These are phyloP conservation scores for Macheiramphus alcinus DNA, from an alignment of 2,113 vertebrate species.

Conservation along the genomic window DNA sequence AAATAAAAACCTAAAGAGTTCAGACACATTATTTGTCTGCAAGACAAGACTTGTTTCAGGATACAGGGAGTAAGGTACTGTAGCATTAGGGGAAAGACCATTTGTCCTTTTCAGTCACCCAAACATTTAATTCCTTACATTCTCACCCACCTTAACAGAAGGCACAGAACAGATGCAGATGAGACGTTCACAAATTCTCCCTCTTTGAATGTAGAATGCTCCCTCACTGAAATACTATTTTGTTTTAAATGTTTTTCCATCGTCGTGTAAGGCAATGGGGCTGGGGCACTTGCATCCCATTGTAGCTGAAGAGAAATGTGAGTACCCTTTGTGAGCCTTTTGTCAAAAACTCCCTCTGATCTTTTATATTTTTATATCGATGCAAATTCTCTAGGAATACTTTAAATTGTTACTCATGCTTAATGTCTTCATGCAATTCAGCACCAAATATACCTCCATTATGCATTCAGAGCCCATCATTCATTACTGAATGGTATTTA, in stretches of 20 bases:
- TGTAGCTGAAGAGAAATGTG: not conserved
- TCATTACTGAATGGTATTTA: conserved; percentile 1
- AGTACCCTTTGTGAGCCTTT: not conserved
- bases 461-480: not conserved
- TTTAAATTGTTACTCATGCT: not conserved
- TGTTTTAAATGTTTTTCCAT: not conserved
- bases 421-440: not conserved
- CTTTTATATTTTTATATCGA: not conserved
- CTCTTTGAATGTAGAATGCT: not conserved
- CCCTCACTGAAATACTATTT: not conserved
- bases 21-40: not conserved
- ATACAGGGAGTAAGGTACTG: not conserved
- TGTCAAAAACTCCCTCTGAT: not conserved
- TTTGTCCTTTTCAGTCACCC: not conserved
- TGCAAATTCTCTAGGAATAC: not conserved
- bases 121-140: conserved; percentile 26
- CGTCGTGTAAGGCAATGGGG: not conserved
- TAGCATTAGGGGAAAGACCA: not conserved
- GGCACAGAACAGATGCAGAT: not conserved
- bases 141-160: conserved; percentile 23
- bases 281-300: not conserved
- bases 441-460: not conserved
- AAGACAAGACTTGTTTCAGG: conserved; percentile 16
- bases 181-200: conserved; percentile 13
- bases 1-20: not conserved